phyloP scores from a whole-genome alignment of 1,140 invertebrate species.

The Drosophila ananassae region DNA sequence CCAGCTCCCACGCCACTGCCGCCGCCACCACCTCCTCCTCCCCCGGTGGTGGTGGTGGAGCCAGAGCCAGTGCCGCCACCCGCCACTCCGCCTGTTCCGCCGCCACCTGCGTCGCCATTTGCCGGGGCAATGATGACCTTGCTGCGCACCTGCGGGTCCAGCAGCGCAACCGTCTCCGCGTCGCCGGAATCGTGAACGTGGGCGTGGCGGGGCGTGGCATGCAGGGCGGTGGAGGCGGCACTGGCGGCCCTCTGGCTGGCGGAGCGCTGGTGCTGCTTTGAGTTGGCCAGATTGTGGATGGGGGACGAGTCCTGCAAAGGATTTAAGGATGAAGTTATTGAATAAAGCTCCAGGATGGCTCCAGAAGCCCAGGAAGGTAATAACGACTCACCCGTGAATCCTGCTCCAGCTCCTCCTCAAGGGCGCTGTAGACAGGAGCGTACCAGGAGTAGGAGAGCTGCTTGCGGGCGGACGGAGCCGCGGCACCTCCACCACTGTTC shows the following conservation, averaged over 20 bases:
- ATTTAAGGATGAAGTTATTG: neutral
- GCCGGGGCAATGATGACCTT: slow-evolving; percentile 75
- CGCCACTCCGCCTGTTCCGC: slow-evolving; percentile 3
- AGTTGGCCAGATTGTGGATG: slow-evolving; percentile 84
- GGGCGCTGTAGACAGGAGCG: slow-evolving; percentile 82
- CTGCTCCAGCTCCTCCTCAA: slow-evolving; percentile 83
- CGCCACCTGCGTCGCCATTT: slow-evolving; percentile 40
- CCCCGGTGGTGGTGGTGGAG: neutral
- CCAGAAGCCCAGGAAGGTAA: neutral
- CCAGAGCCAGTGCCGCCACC: slow-evolving; percentile 10
- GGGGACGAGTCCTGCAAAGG: slow-evolving; percentile 76
- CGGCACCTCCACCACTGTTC: slow-evolving; percentile 33
- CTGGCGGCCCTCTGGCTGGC: slow-evolving; percentile 69
- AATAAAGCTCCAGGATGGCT: neutral
- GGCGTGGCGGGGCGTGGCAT: slow-evolving; percentile 59
- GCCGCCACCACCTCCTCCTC: slow-evolving; percentile 8
- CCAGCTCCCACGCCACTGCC: slow-evolving; percentile 13
- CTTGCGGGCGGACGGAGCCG: slow-evolving; percentile 67
- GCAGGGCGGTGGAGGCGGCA: slow-evolving; percentile 55
- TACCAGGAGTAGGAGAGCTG: slow-evolving; percentile 84
- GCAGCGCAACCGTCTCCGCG: slow-evolving; percentile 77
- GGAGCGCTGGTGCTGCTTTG: slow-evolving; percentile 80
- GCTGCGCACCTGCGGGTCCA: slow-evolving; percentile 77
- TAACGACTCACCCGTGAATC: slow-evolving; percentile 75
- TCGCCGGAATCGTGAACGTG: slow-evolving; percentile 64